phyloP scores from a whole-genome alignment of 2,888 invertebrate species.

The Punctoribates punctum region DNA sequence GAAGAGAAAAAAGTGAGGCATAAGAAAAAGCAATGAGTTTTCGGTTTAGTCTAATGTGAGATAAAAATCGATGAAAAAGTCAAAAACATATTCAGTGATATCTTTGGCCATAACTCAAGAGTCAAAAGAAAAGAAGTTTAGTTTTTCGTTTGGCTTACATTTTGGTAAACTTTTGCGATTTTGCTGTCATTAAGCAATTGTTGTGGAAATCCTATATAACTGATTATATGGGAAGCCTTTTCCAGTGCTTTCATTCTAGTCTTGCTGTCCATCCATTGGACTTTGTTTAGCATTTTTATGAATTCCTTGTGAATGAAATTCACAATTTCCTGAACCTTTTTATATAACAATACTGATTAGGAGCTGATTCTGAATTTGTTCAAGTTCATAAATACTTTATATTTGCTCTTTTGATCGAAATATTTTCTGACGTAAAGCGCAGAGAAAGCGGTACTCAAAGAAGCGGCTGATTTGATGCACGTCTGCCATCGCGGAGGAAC shows the following conservation, averaged over 20 bases:
- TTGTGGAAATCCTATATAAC: constrained; percentile 48
- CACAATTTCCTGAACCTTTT: constrained; percentile 67
- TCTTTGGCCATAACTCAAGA: not conserved
- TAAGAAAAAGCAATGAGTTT: not conserved
- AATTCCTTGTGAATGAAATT: constrained; percentile 76
- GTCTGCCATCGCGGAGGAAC: constrained; percentile 82
- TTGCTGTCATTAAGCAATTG: constrained; percentile 47
- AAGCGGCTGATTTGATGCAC: constrained; percentile 63
- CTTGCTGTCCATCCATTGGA: constrained; percentile 82
- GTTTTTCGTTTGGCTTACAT: constrained; percentile 44
- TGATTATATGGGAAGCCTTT: constrained; percentile 43
- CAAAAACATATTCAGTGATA: not conserved
- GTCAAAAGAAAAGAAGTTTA: not conserved
- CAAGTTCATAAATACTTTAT: constrained; percentile 55
- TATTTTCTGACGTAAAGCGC: constrained; percentile 81
- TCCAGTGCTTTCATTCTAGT: constrained; percentile 52
- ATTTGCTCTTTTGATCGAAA: constrained; percentile 78
- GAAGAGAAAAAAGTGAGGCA: not conserved
- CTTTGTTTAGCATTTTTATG: constrained; percentile 67
- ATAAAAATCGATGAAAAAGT: not conserved
- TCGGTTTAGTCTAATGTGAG: not conserved
- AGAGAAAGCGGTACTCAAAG: constrained; percentile 46
- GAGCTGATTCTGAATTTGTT: not conserved
- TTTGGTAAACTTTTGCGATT: constrained; percentile 45
- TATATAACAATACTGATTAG: not conserved